These are phyloP conservation scores for Lonchura striata DNA, from an alignment of 2,113 vertebrate genomes.

Conservation along the genomic window DNA sequence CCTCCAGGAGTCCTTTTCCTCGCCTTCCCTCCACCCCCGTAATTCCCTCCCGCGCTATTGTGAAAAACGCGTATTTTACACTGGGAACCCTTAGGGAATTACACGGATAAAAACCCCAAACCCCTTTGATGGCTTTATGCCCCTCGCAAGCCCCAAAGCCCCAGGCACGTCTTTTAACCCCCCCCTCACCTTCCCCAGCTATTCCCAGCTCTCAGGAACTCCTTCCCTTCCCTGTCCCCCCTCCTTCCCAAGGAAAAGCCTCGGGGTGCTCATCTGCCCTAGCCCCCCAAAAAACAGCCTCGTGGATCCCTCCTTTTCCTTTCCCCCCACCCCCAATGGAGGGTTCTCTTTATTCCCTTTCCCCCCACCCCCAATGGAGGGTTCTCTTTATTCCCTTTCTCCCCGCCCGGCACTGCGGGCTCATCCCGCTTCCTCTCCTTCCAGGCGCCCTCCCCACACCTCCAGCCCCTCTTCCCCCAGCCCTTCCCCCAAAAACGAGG, in stretches of 20 bases:
- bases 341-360: background rate
- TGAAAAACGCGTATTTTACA: too few species aligned
- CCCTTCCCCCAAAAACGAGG: background rate
- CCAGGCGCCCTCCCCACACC: background rate
- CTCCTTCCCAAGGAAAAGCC: background rate
- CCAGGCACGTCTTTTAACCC: background rate
- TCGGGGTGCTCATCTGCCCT: background rate
- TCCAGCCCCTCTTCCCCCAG: accelerated
- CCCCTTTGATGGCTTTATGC: background rate
- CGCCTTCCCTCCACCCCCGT: background rate
- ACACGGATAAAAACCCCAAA: too few species aligned
- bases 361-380: background rate
- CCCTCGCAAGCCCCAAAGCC: background rate
- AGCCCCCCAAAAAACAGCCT: background rate
- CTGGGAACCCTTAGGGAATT: too few species aligned
- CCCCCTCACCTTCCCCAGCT: background rate
- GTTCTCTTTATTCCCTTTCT: background rate
- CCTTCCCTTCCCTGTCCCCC: accelerated
- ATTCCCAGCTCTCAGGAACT: background rate
- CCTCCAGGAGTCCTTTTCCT: background rate
- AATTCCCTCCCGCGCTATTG: background rate
- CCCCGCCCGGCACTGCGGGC: too few species aligned
- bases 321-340: background rate
- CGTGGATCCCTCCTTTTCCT: background rate
- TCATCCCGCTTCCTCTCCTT: background rate